Evolutionary conservation across 2,797 vertebrate genomes (phyloP).

Genomic region (Coendou prehensilis): DNA sequence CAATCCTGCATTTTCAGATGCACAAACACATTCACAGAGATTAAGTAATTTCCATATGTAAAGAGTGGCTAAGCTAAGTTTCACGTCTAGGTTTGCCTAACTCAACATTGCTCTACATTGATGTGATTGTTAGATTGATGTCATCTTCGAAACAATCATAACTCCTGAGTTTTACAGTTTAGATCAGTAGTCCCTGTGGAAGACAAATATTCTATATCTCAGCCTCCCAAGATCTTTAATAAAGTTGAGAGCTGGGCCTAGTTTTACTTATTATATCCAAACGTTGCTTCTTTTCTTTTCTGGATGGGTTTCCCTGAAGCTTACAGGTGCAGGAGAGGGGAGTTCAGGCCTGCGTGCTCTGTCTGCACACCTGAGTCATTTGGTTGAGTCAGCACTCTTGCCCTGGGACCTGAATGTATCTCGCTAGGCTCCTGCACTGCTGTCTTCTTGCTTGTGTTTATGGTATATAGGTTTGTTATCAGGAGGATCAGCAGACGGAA

Average conservation of each 20-base stretch:
- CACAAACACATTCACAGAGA: neutral
- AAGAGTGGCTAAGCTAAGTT: too few relatives aligned
- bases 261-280: neutral
- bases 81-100: neutral
- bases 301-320: neutral
- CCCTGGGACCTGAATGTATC: constrained; percentile 52
- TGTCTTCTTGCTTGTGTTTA: constrained; percentile 61
- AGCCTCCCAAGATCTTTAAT: neutral
- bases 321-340: neutral
- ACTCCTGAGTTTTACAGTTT: neutral
- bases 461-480: constrained; percentile 47
- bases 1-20: neutral
- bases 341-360: neutral
- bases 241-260: neutral
- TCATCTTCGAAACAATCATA: neutral
- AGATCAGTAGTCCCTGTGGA: neutral
- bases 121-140: neutral
- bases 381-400: constrained; percentile 69
- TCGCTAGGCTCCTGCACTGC: neutral
- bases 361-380: constrained; percentile 61
- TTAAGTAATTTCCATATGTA: neutral
- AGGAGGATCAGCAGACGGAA: constrained; percentile 75
- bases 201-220: neutral
- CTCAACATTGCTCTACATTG: neutral
- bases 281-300: neutral